Conservation (phyloP, 2,113 vertebrate species). For the Cygnus atratus region DNA sequence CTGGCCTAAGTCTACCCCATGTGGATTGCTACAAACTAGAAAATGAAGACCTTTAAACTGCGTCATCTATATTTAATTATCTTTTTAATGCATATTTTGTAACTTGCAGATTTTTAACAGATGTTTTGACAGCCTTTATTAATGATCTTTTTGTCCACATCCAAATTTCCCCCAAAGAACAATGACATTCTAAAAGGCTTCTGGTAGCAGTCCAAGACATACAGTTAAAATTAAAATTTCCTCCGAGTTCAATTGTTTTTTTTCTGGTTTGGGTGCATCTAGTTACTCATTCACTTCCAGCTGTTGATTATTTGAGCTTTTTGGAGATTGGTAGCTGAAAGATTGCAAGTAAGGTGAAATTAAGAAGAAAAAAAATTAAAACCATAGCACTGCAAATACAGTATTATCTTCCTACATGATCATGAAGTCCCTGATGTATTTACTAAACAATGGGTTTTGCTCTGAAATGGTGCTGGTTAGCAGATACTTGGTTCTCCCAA, state of each 20-base stretch:
- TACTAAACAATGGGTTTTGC: background rate
- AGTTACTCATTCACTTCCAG: constrained; percentile 8
- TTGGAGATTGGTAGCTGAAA: background rate
- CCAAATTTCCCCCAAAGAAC: constrained; percentile 50
- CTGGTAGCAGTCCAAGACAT: constrained; percentile 57
- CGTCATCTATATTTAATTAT: constrained; percentile 37
- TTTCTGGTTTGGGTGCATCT: constrained; percentile 29
- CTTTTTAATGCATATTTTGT: constrained; percentile 53
- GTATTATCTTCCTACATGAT: background rate
- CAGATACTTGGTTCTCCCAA: background rate
- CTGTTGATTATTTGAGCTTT: background rate
- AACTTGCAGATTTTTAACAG: constrained; percentile 57
- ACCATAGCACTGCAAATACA: background rate
- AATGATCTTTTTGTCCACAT: constrained; percentile 50
- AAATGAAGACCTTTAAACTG: constrained; percentile 11
- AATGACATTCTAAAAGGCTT: constrained; percentile 54
- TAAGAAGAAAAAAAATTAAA: background rate
- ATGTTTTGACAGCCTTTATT: constrained; percentile 61
- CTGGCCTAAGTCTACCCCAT: background rate
- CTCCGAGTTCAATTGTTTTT: background rate
- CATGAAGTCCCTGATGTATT: background rate
- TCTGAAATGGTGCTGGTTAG: background rate
- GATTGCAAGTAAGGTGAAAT: background rate
- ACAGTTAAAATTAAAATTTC: constrained; percentile 59
- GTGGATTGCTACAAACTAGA: background rate